phyloP scores from a whole-genome alignment of 2,113 vertebrate genomes.

The Rhynchomys soricoides region DNA sequence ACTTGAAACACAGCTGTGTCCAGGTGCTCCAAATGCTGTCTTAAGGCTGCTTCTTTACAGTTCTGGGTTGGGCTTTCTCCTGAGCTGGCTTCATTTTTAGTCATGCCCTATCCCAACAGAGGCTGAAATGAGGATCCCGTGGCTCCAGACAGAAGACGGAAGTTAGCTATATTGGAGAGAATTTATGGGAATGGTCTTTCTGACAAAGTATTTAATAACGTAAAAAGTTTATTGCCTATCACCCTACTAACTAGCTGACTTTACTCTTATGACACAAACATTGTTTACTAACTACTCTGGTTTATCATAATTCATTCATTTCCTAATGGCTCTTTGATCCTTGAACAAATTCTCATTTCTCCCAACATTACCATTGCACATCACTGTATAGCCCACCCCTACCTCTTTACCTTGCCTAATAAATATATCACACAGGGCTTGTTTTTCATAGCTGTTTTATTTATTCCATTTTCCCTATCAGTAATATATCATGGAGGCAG shows the following conservation, averaged over 20 bases:
- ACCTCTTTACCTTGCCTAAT: background rate
- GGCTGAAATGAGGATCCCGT: background rate
- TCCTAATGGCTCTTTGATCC: background rate
- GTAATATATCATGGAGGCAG: background rate
- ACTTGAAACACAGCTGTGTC: slow-evolving; percentile 15
- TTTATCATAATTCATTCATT: background rate
- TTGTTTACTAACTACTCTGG: background rate
- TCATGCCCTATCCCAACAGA: background rate
- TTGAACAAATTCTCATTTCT: background rate
- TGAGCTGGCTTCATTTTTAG: background rate
- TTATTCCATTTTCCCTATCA: background rate
- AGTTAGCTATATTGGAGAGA: background rate
- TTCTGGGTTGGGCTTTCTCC: background rate
- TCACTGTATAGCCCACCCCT: background rate
- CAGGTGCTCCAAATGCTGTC: slow-evolving; percentile 27
- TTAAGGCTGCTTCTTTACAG: background rate
- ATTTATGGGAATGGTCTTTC: background rate
- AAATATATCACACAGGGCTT: background rate
- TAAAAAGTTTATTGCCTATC: background rate
- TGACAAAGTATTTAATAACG: background rate
- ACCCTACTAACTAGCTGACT: background rate
- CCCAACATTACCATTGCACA: background rate
- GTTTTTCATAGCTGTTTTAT: background rate
- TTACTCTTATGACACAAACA: background rate
- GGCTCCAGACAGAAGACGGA: background rate